A percentile compares a stretch with the other conserved stretches of the same genome.
Conservation (phyloP, 2,888 invertebrate genomes). For the Drosophila yooni region DNA sequence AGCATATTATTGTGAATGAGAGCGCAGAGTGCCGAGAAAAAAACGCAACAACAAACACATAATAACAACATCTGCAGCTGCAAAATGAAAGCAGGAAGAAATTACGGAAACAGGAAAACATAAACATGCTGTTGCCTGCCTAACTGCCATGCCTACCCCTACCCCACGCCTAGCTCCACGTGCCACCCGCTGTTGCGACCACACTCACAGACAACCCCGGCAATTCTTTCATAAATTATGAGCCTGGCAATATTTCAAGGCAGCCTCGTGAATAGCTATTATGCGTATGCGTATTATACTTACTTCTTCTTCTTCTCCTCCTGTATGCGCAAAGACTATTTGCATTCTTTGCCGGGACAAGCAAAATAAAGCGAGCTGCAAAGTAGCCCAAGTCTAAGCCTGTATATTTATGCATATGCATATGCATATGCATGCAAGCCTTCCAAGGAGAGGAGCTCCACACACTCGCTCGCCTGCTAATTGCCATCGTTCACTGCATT, state of each 20-base stretch:
- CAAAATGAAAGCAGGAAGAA: constrained; percentile 72
- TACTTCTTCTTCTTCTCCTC: background rate
- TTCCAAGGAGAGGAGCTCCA: background rate
- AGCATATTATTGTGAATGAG: constrained; percentile 34
- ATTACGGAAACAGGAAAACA: constrained; percentile 80
- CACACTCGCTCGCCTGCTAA: constrained; percentile 12
- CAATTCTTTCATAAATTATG: constrained; percentile 77
- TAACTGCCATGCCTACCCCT: constrained; percentile 19
- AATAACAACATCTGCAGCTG: constrained; percentile 40
- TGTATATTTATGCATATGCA: constrained; percentile 69
- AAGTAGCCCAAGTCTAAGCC: constrained; percentile 12
- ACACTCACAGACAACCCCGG: constrained; percentile 10
- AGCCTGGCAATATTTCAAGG: constrained; percentile 72
- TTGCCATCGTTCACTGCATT: constrained; percentile 39
- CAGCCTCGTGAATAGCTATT: constrained; percentile 65
- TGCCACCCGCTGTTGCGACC: background rate
- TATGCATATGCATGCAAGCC: constrained; percentile 68
- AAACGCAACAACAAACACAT: constrained; percentile 18
- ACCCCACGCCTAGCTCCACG: background rate
- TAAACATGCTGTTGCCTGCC: constrained; percentile 70
- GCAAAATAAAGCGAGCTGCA: background rate
- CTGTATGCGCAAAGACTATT: constrained; percentile 41
- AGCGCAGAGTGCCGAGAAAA: constrained; percentile 47
- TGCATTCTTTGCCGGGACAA: constrained; percentile 34
- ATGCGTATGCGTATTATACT: constrained; percentile 39